phyloP scores from a whole-genome alignment of 2,113 vertebrate species.

The Caranx ignobilis region DNA sequence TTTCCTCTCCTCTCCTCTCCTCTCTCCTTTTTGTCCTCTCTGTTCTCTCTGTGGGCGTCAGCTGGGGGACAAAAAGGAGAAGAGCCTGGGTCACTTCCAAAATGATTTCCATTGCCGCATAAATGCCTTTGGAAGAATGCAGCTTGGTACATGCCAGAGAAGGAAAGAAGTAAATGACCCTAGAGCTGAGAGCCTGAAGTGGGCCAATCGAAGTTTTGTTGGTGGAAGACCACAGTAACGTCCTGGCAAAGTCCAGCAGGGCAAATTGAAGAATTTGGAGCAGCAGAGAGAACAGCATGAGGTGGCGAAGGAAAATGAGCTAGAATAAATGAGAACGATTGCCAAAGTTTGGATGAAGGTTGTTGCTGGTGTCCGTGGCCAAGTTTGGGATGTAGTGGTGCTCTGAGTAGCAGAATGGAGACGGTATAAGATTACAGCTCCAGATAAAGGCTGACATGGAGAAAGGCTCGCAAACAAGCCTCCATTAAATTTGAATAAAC shows the following conservation, averaged over 20 bases:
- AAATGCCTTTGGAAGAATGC: conserved; percentile 79
- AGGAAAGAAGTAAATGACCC: conserved; percentile 72
- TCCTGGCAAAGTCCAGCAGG: conserved; percentile 64
- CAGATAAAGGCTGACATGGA: conserved; percentile 16
- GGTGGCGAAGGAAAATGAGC: conserved; percentile 59
- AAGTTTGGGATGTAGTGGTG: conserved; percentile 23
- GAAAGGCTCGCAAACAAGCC: conserved; percentile 30
- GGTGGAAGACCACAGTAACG: conserved; percentile 46
- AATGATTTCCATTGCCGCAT: conserved; percentile 73
- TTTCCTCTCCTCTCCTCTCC: conserved; percentile 8
- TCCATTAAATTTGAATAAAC: conserved; percentile 20
- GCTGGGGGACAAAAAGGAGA: conserved; percentile 43
- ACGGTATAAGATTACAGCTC: neutral
- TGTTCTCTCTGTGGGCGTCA: conserved; percentile 46
- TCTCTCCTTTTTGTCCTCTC: conserved; percentile 7
- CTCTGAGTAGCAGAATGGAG: conserved; percentile 17
- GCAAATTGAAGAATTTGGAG: conserved; percentile 69
- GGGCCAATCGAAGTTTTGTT: conserved; percentile 70
- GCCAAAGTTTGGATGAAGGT: conserved; percentile 50
- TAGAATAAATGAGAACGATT: conserved; percentile 53
- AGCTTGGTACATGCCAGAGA: conserved; percentile 69
- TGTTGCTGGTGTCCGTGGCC: conserved; percentile 24
- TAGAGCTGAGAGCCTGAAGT: conserved; percentile 68
- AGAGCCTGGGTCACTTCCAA: conserved; percentile 65
- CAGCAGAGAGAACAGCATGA: conserved; percentile 48